Evolutionary conservation across 2,888 invertebrate genomes (phyloP).

Genomic region (Oscheius sp.): DNA sequence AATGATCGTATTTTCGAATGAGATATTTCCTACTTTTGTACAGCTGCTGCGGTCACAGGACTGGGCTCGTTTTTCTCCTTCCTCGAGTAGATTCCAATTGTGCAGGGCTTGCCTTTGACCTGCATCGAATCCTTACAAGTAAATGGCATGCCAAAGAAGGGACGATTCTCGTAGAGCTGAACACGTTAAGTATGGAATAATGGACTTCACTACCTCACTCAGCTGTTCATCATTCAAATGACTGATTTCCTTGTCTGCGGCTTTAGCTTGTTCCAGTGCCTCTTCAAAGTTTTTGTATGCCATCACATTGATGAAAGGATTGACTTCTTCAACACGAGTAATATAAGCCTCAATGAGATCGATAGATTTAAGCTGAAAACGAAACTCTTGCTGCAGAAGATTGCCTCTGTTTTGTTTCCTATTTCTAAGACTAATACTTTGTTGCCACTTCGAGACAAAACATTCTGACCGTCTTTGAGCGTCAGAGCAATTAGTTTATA

Average conservation of each 20-base stretch:
- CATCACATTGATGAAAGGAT: neutral
- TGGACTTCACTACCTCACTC: neutral
- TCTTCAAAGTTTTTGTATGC: neutral
- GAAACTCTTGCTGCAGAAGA: neutral
- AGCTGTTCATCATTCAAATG: neutral
- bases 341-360: conserved; percentile 1
- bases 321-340: neutral
- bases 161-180: neutral
- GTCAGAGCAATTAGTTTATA: no score
- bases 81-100: conserved; percentile 11
- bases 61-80: neutral
- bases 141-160: conserved; percentile 3
- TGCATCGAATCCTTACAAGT: conserved; percentile 5
- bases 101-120: conserved; percentile 1
- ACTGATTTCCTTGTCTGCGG: neutral
- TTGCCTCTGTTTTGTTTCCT: neutral
- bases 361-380: neutral
- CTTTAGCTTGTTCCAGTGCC: neutral
- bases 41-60: neutral
- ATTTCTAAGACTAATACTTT: no score
- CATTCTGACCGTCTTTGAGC: no score
- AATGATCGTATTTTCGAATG: neutral
- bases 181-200: neutral
- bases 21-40: neutral
- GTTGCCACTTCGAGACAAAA: no score